phyloP scores from a whole-genome alignment of 2,113 vertebrate genomes.

The Dolichotis patagonum region DNA sequence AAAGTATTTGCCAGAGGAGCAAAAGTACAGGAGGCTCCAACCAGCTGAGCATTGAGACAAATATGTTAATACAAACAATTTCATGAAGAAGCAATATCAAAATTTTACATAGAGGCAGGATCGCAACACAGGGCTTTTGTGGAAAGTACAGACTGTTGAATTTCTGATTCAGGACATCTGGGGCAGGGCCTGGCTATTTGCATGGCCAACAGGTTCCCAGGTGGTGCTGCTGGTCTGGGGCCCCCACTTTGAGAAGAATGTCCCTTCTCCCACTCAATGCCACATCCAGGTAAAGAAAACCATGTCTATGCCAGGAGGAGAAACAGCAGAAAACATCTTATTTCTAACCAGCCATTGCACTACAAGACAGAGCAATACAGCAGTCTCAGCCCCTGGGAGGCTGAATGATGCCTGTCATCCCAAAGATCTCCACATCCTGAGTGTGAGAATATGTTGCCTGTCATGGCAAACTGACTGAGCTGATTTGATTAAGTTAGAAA shows the following conservation, averaged over 20 bases:
- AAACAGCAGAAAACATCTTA: not conserved
- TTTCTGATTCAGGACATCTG: not conserved
- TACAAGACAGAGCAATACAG: rapidly evolving
- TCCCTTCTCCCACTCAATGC: not conserved
- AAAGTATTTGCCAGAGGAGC: not conserved
- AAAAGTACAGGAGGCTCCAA: not conserved
- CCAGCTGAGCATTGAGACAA: not conserved
- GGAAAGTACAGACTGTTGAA: not conserved
- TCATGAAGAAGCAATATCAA: not conserved
- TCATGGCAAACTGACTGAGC: not conserved
- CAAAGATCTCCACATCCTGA: not conserved
- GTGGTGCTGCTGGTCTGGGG: too few species aligned
- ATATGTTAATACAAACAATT: rapidly evolving
- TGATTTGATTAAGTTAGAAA: not conserved
- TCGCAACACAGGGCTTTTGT: not conserved
- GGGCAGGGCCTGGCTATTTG: not conserved
- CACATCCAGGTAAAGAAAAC: not conserved
- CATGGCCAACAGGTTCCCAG: not conserved
- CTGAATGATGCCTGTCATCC: not conserved
- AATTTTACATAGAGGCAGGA: not conserved
- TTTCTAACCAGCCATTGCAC: too few species aligned
- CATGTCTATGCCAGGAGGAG: not conserved
- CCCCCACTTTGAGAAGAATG: not conserved
- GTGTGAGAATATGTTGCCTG: rapidly evolving
- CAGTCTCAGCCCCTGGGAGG: not conserved